Percentiles rank a stretch among this genome's conserved stretches.
Evolutionary conservation across 2,113 vertebrate species (phyloP).

Genomic region (Siniperca chuatsi): DNA sequence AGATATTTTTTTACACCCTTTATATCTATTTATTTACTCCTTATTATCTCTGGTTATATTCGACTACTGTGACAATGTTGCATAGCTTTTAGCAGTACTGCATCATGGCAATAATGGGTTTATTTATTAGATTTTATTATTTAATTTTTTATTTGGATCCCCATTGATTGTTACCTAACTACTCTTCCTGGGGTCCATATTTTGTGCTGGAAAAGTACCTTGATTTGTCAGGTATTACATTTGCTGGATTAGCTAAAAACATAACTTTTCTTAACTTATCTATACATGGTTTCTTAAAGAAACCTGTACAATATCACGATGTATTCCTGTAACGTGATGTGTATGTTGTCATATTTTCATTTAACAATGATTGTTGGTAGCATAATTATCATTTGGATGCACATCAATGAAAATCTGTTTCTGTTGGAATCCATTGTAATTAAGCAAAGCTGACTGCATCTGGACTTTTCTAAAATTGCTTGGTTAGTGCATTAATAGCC

Average conservation of each 20-base stretch:
- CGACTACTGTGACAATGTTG: not conserved
- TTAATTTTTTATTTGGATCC: slow-evolving; percentile 11
- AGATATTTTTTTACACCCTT: not conserved
- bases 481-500: not conserved
- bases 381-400: not conserved
- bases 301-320: not conserved
- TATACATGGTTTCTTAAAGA: not conserved
- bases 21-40: not conserved
- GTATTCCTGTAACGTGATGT: not conserved
- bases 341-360: not conserved
- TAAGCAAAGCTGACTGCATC: not conserved
- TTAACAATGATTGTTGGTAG: not conserved
- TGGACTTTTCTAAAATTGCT: not conserved
- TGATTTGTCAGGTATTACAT: not conserved
- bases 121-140: not conserved
- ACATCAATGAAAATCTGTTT: not conserved
- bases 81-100: not conserved
- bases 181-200: not conserved
- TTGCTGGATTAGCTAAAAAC: not conserved
- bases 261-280: too few relatives aligned
- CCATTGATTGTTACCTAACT: slow-evolving; percentile 10
- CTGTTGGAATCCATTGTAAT: not conserved
- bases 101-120: not conserved
- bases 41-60: not conserved
- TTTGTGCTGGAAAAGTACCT: not conserved